Base-by-base conservation (phyloP, 2,888 invertebrate species). In the Drosophila nigritarsus region DNA sequence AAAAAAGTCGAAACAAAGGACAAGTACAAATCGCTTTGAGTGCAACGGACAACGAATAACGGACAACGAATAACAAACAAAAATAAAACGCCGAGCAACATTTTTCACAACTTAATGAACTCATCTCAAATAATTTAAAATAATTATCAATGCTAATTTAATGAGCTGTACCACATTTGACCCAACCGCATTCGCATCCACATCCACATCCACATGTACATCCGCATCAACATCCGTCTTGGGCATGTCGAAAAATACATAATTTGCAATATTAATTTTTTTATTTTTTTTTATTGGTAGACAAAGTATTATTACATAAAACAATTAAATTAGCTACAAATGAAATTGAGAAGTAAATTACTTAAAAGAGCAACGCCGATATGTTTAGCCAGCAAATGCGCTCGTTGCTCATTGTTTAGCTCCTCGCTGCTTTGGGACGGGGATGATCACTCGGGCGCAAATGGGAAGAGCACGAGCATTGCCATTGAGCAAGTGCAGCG, bases 391-490 rank as follows among this genome's bases (percentile, higher is more conserved):
- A 91, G 90, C 89, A 91, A 90, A 90, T 91, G 90, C 85, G 86
- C 84, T 81, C 89, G 87, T 88, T 86, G 85, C 84, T 88, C 87
- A 78, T 71, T 78, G 61, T 71, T 77, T 66, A 63, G 51, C 63
- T 80, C 32, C 75, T 67, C 73, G 64, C 55, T 78, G 66, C 80
- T 42, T 36, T 30, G 15, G 51, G 8, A 11, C 32, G 38, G 53
- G 32, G 58, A 24, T 75, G 59, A 63, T 75, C 73, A 53, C 74
- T 94, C 0, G 96, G 95, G 50, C 95, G 92, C 53, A 99, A 94
- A 61, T 97, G 95, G 2, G 95, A 92, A 24, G 96, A 1, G 64
- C 69, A 13, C 77, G 74, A 40, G 92, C 80, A n/a, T 91, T 89
- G 36, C 89, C 90, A 60, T 92, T 92, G 8, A 92, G 75, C 56